phyloP scores from a whole-genome alignment of 37 sponge, comb jelly and placozoan genomes.

The Amphimedon queenslandica region DNA sequence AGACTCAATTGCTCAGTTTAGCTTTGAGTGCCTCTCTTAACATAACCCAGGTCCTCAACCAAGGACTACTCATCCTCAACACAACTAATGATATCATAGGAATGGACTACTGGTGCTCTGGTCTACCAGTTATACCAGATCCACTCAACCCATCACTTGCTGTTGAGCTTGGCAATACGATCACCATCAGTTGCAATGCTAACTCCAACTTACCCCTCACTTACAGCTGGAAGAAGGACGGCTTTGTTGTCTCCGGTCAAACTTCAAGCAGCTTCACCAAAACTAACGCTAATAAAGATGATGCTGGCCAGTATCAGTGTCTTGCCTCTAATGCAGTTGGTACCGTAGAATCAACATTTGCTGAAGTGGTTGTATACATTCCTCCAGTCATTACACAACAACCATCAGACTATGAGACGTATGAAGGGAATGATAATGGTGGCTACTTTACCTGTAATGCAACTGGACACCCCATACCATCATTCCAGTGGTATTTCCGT shows the following conservation, averaged over 20 bases:
- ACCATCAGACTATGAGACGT: conserved; percentile 1
- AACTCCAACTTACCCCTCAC: background rate
- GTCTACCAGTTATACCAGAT: background rate
- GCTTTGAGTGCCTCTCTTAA: background rate
- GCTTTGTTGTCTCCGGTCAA: background rate
- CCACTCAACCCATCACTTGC: background rate
- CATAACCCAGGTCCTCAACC: background rate
- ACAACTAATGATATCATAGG: background rate
- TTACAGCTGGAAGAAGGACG: conserved; percentile 3
- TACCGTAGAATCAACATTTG: background rate
- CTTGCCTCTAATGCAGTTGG: conserved; percentile 19
- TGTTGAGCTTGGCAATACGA: background rate
- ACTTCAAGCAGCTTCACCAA: background rate
- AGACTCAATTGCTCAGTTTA: background rate
- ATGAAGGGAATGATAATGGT: conserved; percentile 24
- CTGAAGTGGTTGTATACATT: conserved; percentile 16
- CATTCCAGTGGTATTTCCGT: conserved; percentile 37
- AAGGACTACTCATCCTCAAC: background rate
- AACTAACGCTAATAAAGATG: background rate
- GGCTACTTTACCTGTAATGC: conserved; percentile 32
- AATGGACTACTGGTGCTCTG: conserved; percentile 1
- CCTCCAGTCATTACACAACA: conserved; percentile 7
- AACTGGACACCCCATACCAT: conserved; percentile 15
- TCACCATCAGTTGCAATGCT: background rate
- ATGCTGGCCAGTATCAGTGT: conserved; percentile 27